Evolutionary conservation across 2,888 invertebrate genomes (phyloP).

Genomic region (Yponomeuta malinellus): DNA sequence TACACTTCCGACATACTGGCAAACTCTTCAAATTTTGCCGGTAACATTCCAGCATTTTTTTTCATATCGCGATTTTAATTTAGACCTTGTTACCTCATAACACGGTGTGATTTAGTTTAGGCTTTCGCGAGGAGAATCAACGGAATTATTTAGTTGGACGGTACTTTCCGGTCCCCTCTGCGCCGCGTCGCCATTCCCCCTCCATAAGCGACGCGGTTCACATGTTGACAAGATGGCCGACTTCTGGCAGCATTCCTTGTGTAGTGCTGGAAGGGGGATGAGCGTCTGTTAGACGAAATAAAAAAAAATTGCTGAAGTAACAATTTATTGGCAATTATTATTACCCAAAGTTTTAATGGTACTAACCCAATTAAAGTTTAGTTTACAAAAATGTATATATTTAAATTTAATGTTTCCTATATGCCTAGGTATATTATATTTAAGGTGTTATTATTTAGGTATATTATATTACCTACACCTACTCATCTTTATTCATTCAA

Average conservation of each 20-base stretch:
- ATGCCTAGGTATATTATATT: too few species aligned
- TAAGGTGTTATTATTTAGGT: too few species aligned
- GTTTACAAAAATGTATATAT: too few species aligned
- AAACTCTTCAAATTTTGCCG: too few species aligned
- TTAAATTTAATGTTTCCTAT: too few species aligned
- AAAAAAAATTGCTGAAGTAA: too few species aligned
- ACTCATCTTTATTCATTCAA: too few species aligned
- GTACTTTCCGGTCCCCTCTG: slow-evolving; percentile 41
- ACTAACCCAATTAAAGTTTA: too few species aligned
- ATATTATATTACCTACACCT: too few species aligned
- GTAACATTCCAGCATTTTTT: too few species aligned
- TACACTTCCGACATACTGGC: slow-evolving; percentile 40
- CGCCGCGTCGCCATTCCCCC: slow-evolving; percentile 49
- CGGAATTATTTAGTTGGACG: not conserved
- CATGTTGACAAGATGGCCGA: slow-evolving; percentile 67
- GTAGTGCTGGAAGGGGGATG: not conserved
- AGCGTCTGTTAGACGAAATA: not conserved
- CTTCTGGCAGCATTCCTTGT: slow-evolving; percentile 36
- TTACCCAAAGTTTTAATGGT: too few species aligned
- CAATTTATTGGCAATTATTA: too few species aligned
- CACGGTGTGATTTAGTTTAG: slow-evolving; percentile 26
- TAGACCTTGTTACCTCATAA: slow-evolving; percentile 27
- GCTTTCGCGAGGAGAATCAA: slow-evolving; percentile 22
- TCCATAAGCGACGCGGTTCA: slow-evolving; percentile 48
- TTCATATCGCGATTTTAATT: not conserved